These are phyloP conservation scores for Bimastos eiseni DNA, from an alignment of 2,888 invertebrate genomes.

Conservation along the genomic window DNA sequence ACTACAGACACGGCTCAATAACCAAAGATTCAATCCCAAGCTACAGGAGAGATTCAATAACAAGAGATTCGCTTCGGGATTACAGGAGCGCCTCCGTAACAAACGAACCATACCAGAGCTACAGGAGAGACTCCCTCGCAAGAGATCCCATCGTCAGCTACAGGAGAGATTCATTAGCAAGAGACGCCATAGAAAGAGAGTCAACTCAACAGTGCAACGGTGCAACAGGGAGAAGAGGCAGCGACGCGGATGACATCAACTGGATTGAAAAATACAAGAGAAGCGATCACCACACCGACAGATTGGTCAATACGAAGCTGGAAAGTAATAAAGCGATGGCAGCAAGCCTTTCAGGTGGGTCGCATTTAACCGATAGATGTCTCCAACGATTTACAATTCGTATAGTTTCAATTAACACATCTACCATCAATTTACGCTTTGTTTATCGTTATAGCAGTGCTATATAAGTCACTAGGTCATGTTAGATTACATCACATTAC, in stretches of 20 bases:
- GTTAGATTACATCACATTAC: too few relatives aligned
- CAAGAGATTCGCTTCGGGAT: not conserved
- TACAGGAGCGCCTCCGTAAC: not conserved
- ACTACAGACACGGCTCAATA: not conserved
- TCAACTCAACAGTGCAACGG: not conserved
- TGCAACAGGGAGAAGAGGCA: not conserved
- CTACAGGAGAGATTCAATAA: not conserved
- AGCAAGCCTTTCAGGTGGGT: not conserved
- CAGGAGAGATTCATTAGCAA: not conserved
- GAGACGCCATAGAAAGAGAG: not conserved
- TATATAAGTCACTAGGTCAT: too few relatives aligned
- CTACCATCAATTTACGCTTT: too few relatives aligned
- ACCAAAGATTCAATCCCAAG: not conserved
- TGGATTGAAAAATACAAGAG: constrained; percentile 14
- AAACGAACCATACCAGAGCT: not conserved
- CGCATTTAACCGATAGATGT: not conserved
- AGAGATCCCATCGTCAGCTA: not conserved
- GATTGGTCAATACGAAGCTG: not conserved
- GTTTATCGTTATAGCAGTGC: too few relatives aligned
- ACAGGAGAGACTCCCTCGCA: not conserved
- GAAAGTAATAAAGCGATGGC: not conserved
- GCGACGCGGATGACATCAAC: constrained; percentile 7
- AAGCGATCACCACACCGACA: constrained; percentile 10
- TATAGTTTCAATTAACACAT: too few relatives aligned
- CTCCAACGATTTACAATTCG: too few relatives aligned